Evolutionary conservation across 2,888 invertebrate species (phyloP).

Genomic region (Abrostola tripartita): DNA sequence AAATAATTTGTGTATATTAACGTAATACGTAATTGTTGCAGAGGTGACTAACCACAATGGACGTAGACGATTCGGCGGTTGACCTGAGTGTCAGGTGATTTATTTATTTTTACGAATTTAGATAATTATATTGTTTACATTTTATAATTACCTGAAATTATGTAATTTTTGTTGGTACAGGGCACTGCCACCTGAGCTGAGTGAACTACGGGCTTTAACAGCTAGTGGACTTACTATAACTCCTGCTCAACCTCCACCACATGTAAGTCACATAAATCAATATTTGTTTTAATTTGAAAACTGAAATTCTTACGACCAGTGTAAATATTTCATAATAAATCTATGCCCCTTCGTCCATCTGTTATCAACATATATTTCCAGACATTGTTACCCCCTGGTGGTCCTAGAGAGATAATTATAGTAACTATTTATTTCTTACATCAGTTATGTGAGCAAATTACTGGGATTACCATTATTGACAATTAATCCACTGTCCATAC

Average conservation of each 20-base stretch:
- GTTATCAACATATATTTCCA: too few relatives aligned
- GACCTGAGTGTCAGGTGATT: conserved; percentile 95
- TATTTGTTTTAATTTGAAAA: background rate
- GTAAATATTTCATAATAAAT: background rate
- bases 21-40: conserved; percentile 66
- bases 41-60: conserved; percentile 90
- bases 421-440: too few relatives aligned
- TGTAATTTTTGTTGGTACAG: conserved; percentile 65
- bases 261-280: conserved; percentile 71
- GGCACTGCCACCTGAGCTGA: conserved; percentile 85
- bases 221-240: conserved; percentile 90
- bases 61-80: conserved; percentile 96
- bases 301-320: background rate
- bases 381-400: too few relatives aligned
- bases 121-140: conserved; percentile 41
- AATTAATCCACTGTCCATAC: too few relatives aligned
- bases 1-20: conserved; percentile 59
- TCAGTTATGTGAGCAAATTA: too few relatives aligned
- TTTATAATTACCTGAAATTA: conserved; percentile 48
- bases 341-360: background rate
- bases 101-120: conserved; percentile 26
- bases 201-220: conserved; percentile 89
- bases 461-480: too few relatives aligned
- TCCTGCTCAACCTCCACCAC: conserved; percentile 89
- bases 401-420: too few relatives aligned